Conservation (phyloP, 1,140 invertebrate species). For the Drosophila kurseongensis region DNA sequence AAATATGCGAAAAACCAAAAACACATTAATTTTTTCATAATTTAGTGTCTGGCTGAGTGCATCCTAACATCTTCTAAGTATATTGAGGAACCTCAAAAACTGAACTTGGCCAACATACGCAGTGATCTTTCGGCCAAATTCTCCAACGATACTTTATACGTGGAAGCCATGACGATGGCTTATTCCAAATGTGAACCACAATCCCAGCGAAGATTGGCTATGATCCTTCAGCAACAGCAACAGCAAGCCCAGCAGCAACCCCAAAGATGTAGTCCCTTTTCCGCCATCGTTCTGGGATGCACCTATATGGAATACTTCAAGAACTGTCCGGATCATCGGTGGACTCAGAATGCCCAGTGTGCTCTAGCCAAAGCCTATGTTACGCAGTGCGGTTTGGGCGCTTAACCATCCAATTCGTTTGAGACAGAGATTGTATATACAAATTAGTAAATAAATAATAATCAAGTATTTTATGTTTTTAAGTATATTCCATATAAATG, state of each 20-base stretch:
- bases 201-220: conserved; percentile 54
- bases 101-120: conserved; percentile 54
- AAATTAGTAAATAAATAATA: conserved; percentile 8
- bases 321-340: conserved; percentile 74
- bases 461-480: background rate
- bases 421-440: conserved; percentile 6
- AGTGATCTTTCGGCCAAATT: conserved; percentile 60
- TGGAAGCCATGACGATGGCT: conserved; percentile 63
- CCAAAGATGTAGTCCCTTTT: conserved; percentile 70
- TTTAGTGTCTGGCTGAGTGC: conserved; percentile 75
- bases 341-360: conserved; percentile 69
- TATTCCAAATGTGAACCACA: conserved; percentile 65
- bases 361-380: conserved; percentile 74
- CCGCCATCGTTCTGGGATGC: conserved; percentile 73
- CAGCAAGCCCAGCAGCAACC: conserved; percentile 43
- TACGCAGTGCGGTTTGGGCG: conserved; percentile 68
- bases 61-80: conserved; percentile 65
- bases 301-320: conserved; percentile 83
- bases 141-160: conserved; percentile 65
- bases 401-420: conserved; percentile 15
- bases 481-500: too few relatives aligned
- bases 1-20: background rate
- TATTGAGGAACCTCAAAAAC: conserved; percentile 45
- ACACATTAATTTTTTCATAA: background rate
- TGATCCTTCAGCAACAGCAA: conserved; percentile 49